Percentiles rank a stretch among this genome's conserved stretches.
phyloP scores from a whole-genome alignment of 2,888 invertebrate genomes.

The Cremastinae sp. region DNA sequence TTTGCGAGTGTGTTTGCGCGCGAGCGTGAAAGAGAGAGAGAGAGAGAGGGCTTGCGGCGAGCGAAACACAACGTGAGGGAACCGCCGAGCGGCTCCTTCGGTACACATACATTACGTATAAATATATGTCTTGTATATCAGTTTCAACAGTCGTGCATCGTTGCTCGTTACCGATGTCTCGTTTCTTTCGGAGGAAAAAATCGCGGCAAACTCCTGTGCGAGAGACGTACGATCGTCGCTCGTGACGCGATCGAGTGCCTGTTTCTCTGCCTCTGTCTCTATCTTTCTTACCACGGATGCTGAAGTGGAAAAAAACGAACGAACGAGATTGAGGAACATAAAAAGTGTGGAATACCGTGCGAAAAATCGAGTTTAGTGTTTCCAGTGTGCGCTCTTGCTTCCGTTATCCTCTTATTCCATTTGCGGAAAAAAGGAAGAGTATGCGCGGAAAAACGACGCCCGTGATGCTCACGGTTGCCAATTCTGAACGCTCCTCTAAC shows the following conservation, averaged over 20 bases:
- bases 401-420: conserved; percentile 13
- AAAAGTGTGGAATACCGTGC: not conserved
- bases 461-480: conserved; percentile 55
- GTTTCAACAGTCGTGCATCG: conserved; percentile 26
- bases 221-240: not conserved
- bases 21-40: conserved; percentile 13
- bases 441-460: conserved; percentile 61
- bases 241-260: not conserved
- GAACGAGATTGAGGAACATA: not conserved
- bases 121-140: not conserved
- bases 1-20: not conserved
- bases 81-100: conserved; percentile 43
- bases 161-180: conserved; percentile 8
- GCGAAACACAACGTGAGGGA: conserved; percentile 41
- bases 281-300: not conserved
- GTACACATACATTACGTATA: conserved; percentile 2
- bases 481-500: conserved; percentile 40
- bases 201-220: conserved; percentile 20
- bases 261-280: conserved; percentile 1
- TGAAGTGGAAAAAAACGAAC: not conserved
- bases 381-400: conserved; percentile 1
- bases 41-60: conserved; percentile 32
- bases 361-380: conserved; percentile 24
- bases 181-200: conserved; percentile 10
- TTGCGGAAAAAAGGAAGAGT: conserved; percentile 43